These are phyloP conservation scores for Conops quadrifasciatus DNA, from an alignment of 2,888 invertebrate species.

Conservation along the genomic window DNA sequence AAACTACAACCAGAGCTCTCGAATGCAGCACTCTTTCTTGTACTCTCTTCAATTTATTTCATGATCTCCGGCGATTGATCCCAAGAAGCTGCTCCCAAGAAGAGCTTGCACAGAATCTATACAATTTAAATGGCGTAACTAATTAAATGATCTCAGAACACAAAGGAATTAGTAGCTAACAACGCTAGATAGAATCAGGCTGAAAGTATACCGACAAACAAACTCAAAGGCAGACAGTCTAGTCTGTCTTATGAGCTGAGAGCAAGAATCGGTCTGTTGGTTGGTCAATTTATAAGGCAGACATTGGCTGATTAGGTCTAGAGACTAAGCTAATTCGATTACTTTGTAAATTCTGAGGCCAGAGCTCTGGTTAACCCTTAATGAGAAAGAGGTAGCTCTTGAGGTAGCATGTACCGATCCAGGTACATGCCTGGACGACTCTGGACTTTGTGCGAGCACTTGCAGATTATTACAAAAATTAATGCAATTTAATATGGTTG, in stretches of 20 bases:
- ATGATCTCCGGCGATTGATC: too few relatives aligned
- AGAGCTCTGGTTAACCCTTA: background rate
- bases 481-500: slow-evolving; percentile 40
- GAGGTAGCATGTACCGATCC: background rate
- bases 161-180: background rate
- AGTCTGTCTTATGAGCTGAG: too few relatives aligned
- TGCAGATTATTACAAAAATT: slow-evolving; percentile 29
- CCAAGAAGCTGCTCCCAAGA: too few relatives aligned
- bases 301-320: background rate
- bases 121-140: slow-evolving; percentile 31
- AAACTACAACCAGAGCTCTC: too few relatives aligned
- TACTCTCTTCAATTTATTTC: too few relatives aligned
- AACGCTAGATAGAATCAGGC: background rate
- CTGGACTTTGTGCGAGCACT: too few relatives aligned
- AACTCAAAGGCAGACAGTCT: background rate
- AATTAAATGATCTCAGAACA: slow-evolving; percentile 34
- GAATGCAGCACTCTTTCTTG: background rate
- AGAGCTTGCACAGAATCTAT: background rate
- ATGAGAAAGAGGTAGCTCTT: background rate
- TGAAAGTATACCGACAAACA: background rate
- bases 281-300: too few relatives aligned
- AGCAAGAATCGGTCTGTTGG: too few relatives aligned
- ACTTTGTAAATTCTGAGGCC: background rate
- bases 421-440: too few relatives aligned
- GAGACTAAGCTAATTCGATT: background rate